A percentile compares a stretch with the other conserved stretches of the same genome.
These are phyloP conservation scores for Homarus americanus DNA, from an alignment of 1,140 invertebrate genomes.

Conservation along the genomic window DNA sequence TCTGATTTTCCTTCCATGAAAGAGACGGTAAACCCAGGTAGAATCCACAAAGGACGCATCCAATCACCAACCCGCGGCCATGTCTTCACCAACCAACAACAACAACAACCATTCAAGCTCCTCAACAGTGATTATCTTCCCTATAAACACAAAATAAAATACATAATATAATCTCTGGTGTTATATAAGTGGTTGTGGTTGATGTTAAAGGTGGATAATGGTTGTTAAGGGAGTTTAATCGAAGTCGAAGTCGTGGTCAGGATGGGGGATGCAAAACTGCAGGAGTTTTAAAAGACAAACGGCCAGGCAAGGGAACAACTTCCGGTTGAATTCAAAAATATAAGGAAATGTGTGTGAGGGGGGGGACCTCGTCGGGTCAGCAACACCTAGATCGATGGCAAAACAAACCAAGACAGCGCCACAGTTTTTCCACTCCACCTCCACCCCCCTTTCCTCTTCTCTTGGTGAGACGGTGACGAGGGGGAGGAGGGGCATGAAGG, in stretches of 20 bases:
- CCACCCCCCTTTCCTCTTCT: no score
- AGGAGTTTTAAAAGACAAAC: slow-evolving; percentile 61
- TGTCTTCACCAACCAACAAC: not conserved
- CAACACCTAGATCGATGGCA: slow-evolving; percentile 43
- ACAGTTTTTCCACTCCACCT: not conserved
- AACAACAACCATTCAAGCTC: not conserved
- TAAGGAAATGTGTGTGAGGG: slow-evolving; percentile 45
- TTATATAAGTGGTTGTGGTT: no score
- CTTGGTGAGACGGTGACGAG: no score
- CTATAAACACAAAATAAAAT: not conserved
- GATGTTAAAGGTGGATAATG: no score
- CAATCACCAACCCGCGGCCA: slow-evolving; percentile 32
- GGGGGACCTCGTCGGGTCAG: slow-evolving; percentile 5
- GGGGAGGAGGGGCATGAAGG: not conserved
- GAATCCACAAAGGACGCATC: slow-evolving; percentile 64
- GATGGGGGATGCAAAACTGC: not conserved
- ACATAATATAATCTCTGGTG: no score
- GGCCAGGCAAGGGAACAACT: slow-evolving; percentile 25
- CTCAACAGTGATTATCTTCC: no score
- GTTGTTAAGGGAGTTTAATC: not conserved
- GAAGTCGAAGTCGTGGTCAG: slow-evolving; percentile 16
- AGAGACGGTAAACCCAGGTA: slow-evolving; percentile 62
- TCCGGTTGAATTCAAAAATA: slow-evolving; percentile 69
- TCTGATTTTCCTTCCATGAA: slow-evolving; percentile 55
- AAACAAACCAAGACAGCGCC: not conserved